Evolutionary conservation across 2,113 vertebrate genomes (phyloP), one percentile per base, ranked within the genome.

Genomic region (Uria aalge): DNA sequence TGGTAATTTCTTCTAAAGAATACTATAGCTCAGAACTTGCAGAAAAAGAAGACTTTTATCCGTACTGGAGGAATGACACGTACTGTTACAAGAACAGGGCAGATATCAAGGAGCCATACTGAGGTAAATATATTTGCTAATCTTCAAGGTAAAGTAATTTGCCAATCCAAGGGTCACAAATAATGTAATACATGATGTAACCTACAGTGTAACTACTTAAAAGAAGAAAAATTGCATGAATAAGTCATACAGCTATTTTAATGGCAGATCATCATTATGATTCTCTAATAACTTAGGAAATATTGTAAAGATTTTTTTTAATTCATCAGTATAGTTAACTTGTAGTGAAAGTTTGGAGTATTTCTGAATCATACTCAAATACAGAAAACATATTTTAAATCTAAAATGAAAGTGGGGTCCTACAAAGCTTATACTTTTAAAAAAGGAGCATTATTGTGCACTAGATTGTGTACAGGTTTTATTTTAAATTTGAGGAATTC

Each of bases 101-200:
- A 47, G 62, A 38, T 29, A 56, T 22, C 47, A 48, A 22, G 47
- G 47, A 48, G 47, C 47, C 47, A 48, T 48, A 12, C 47, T 22
- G 47, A 22, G 47, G 48, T 34, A 69, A 84, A 41, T 53, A 7
- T 2, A 9, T 87, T 96, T 97, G 98, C 98, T 98, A 45, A 88
- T 98, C 98, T 82, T 99, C 98, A 78, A 99, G 96, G 93, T 99
- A 98, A 73, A 98, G 96, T 55, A 98, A 95, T 90, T 98, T 99
- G 81, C 98, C 98, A 94, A 96, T 98, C 98, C 98, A 98, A 48
- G 98, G 97, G 81, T 99, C 97, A 18, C 98, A 99, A 20, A 97
- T 99, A 91, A 98, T 98, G 78, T 98, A 98, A 94, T 98, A 98
- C 96, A 97, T 99, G 40, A 98, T 98, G 94, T 98, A 99, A 50